A percentile compares a stretch with the other conserved stretches of the same genome.
Conservation (phyloP, 2,888 invertebrate species). For the Euplagia quadripunctaria region DNA sequence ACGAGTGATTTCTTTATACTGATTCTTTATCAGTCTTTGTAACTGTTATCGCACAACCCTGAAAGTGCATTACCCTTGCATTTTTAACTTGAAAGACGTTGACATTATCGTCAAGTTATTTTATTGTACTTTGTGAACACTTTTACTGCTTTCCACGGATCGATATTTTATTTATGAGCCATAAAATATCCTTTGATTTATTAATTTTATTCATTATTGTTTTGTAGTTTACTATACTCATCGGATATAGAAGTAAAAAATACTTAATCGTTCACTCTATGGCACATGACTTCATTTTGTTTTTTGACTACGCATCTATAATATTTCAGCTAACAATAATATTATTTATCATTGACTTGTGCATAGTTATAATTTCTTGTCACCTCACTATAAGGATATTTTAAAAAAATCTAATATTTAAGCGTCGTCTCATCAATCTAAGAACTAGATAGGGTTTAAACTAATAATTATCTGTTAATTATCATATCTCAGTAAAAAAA, state of each 20-base stretch:
- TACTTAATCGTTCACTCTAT: neutral
- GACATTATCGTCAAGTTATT: slow-evolving; percentile 43
- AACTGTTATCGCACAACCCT: slow-evolving; percentile 74
- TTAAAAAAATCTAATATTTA: no score
- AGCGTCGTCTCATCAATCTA: neutral
- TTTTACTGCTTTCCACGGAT: slow-evolving; percentile 25
- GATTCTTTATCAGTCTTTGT: slow-evolving; percentile 67
- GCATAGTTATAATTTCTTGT: no score
- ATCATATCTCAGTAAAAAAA: neutral
- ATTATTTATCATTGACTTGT: no score
- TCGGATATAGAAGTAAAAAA: neutral
- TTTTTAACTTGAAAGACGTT: slow-evolving; percentile 68
- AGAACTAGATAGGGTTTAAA: neutral
- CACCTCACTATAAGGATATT: no score
- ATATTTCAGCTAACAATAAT: no score
- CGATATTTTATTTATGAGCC: slow-evolving; percentile 29
- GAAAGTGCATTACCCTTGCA: slow-evolving; percentile 77
- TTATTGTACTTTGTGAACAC: slow-evolving; percentile 42
- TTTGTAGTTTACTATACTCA: neutral
- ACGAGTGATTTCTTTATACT: slow-evolving; percentile 59
- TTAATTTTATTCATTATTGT: slow-evolving; percentile 13
- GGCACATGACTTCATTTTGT: no score
- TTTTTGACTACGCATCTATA: no score
- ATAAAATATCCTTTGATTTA: slow-evolving; percentile 27
- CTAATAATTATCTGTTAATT: neutral